A percentile compares a stretch with the other conserved stretches of the same genome.
These are phyloP conservation scores for Automeris io DNA, from an alignment of 2,888 invertebrate genomes.

Conservation along the genomic window DNA sequence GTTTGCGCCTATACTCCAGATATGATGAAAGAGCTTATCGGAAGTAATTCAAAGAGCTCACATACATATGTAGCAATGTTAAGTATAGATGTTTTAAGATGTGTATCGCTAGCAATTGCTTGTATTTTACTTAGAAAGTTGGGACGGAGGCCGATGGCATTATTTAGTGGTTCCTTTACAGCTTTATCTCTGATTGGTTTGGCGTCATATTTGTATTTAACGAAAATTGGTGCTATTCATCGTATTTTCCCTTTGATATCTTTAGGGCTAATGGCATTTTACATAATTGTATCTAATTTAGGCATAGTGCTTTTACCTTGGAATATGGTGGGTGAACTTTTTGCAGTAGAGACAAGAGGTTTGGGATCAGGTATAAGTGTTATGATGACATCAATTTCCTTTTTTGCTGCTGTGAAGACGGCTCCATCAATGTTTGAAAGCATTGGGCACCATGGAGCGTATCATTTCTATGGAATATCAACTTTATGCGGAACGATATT, in stretches of 20 bases:
- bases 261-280: slow-evolving; percentile 72
- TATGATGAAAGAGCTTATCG: slow-evolving; percentile 79
- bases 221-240: slow-evolving; percentile 33
- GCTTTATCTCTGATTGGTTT: slow-evolving; percentile 74
- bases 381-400: slow-evolving; percentile 80
- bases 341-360: slow-evolving; percentile 80
- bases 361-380: slow-evolving; percentile 83
- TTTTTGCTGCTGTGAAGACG: slow-evolving; percentile 82
- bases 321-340: slow-evolving; percentile 86
- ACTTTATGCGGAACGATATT: slow-evolving; percentile 78
- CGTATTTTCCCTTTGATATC: slow-evolving; percentile 52
- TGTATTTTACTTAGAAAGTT: slow-evolving; percentile 78
- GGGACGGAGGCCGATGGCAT: slow-evolving; percentile 79
- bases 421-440: slow-evolving; percentile 77
- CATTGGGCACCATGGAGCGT: slow-evolving; percentile 78
- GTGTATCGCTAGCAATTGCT: slow-evolving; percentile 76
- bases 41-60: slow-evolving; percentile 48
- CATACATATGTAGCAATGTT: slow-evolving; percentile 81
- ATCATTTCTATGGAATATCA: slow-evolving; percentile 78
- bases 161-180: slow-evolving; percentile 80
- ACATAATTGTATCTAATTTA: slow-evolving; percentile 77
- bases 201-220: slow-evolving; percentile 63
- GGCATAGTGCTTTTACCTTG: slow-evolving; percentile 83
- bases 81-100: slow-evolving; percentile 79
- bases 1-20: slow-evolving; percentile 83